Base-by-base conservation (phyloP, 1,140 invertebrate genomes). In the Lethrus apterus region DNA sequence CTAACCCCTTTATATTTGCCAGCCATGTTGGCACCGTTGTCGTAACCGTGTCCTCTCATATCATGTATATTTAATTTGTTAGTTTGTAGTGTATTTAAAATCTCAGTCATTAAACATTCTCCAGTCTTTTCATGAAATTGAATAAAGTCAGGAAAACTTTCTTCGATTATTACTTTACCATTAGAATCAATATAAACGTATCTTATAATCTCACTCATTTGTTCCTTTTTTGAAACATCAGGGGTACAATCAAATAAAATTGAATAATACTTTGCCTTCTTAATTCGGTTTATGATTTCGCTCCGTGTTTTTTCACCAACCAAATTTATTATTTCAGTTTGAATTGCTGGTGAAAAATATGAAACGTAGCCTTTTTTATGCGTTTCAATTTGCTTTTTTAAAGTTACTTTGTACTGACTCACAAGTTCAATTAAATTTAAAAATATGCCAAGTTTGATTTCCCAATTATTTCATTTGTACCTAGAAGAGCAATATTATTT, bases 1-100 rank as follows among this genome's bases (percentile, higher is more conserved):
- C 24, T 17, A 18, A 46, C 14, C 2, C 34, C 44, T 8, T 13
- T 35, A 26, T 46, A 14, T 34, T 35, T 46, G 2, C 57, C 57
- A 26, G 19, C 41, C 48, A 62, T 62, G 24, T 62, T 59, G 17
- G 44, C 14, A 2, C 57, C 59, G 31, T 62, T 62, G 38, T 59
- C 59, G 40, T 59, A 62, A 11, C 50, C 45, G 35, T 62, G 57
- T 5, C 49, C 52, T 40, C 57, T 34, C 11, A 50, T 36, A 43
- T 62, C 36, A 11, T 51, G 18, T 18, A 55, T 46, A 10, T 44
- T 10, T 8, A 44, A 33, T n/a, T n/a, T n/a, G n/a, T n/a, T n/a
- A n/a, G n/a, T n/a, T n/a, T n/a, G n/a, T n/a, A n/a, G 5, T 41
- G n/a, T 31, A 31, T 31, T 4, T 31, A 31, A 31, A 31, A 31